These are phyloP conservation scores for Anastatus disparis DNA, from an alignment of 1,140 invertebrate genomes.

Conservation along the genomic window DNA sequence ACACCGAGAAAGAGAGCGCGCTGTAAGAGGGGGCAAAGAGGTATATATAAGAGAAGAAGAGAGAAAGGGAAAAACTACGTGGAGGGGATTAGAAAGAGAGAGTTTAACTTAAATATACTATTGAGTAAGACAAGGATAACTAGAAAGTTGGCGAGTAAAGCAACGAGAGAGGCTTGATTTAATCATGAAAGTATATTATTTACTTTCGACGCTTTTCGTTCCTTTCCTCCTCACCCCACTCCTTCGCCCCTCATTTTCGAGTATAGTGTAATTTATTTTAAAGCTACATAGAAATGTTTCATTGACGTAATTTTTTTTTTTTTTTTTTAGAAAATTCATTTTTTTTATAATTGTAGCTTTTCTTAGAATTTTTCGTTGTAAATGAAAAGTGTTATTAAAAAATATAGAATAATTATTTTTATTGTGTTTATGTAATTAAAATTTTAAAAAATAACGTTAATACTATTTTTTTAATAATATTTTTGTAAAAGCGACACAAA, in stretches of 20 bases:
- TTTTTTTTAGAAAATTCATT: neutral
- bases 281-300: constrained; percentile 18
- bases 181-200: constrained; percentile 41
- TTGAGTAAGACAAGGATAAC: too few species aligned
- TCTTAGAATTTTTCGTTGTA: too few species aligned
- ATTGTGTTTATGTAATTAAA: too few species aligned
- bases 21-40: neutral
- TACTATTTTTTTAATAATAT: too few species aligned
- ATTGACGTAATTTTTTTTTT: neutral
- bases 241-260: too few species aligned
- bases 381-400: too few species aligned
- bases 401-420: too few species aligned
- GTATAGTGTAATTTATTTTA: constrained; percentile 23
- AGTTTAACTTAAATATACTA: too few species aligned
- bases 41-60: neutral
- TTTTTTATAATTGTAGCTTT: too few species aligned
- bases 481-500: too few species aligned
- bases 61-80: neutral
- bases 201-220: constrained; percentile 22
- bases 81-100: neutral
- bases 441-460: too few species aligned
- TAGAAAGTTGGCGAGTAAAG: neutral
- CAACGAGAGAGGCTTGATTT: constrained; percentile 31
- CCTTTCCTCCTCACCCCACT: constrained; percentile 11
- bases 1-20: neutral